Evolutionary conservation across 1,140 invertebrate species (phyloP), one percentile per base, ranked within the genome.

Genomic region (Lucilia sericata): DNA sequence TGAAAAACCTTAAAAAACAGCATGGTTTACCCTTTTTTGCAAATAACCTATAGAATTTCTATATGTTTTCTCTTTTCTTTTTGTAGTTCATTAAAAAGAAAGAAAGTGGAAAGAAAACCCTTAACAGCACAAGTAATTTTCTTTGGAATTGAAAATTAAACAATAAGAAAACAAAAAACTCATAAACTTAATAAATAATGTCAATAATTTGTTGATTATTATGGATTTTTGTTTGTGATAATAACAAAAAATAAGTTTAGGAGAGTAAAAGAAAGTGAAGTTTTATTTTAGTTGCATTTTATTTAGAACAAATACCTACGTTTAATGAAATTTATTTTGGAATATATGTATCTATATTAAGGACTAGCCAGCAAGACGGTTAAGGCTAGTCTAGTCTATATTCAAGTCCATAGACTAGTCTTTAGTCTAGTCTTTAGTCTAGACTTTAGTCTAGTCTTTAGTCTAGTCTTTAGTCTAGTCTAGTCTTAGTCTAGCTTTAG

Each of bases 171-270:
- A 36, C 36, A 3, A 4, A 7, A 60, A 14, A 60, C 51, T 60
- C 17, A 60, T 17, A 14, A 60, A 60, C 13, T 60, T 7, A 10
- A 60, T 60, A 60, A 60, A 60, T 60, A 60, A 60, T 17, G 55
- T 60, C 55, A 17, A n/a, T 60, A 60, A 60, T n/a, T 60, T 60
- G 55, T 60, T 60, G n/a, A 60, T 60, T 60, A n/a, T 60, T 60
- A 60, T 17, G 14, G 55, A 60, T 60, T 60, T 60, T 60, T 60
- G 13, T 60, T 60, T 14, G 14, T 60, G 14, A 10, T 60, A n/a
- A 60, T 17, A n/a, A 17, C n/a, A n/a, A 60, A 1, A 7, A 1
- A 60, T 17, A n/a, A n/a, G 14, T 17, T 60, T 60, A 14, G 2
- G n/a, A 60, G 5, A 60, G 14, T 5, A 14, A 60, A n/a, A n/a